Evolutionary conservation across 2,888 invertebrate genomes (phyloP).

Genomic region (Agonopterix alstromeriana): DNA sequence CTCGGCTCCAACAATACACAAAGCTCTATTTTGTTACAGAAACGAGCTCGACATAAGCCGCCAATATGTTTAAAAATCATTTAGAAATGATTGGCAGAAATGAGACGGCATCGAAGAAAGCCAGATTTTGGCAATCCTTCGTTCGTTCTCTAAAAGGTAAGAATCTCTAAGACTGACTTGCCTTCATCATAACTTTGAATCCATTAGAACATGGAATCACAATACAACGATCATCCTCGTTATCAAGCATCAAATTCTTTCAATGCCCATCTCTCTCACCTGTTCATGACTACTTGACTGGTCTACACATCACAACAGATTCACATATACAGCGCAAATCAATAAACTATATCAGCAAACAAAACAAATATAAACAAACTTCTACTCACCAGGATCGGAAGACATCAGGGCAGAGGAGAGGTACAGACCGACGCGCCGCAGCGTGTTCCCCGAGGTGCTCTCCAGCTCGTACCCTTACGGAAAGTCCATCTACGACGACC

Average conservation of each 20-base stretch:
- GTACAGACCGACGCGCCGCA: conserved; percentile 82
- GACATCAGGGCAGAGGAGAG: conserved; percentile 93
- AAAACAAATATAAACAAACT: not conserved
- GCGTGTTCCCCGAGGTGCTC: conserved; percentile 85
- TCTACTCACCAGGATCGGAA: conserved; percentile 82
- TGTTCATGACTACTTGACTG: too few relatives aligned
- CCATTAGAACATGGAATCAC: not conserved
- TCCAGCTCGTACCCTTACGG: conserved; percentile 82
- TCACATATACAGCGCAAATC: too few relatives aligned
- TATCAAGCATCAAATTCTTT: too few relatives aligned
- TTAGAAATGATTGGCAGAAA: conserved; percentile 96
- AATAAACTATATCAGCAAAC: too few relatives aligned
- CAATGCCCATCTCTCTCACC: too few relatives aligned
- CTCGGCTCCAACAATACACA: conserved; percentile 1
- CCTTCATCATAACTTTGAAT: not conserved
- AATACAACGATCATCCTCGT: not conserved
- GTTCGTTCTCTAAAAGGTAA: conserved; percentile 94
- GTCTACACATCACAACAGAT: too few relatives aligned
- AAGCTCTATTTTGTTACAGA: conserved; percentile 68
- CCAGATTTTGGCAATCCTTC: conserved; percentile 95
- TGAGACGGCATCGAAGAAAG: conserved; percentile 93
- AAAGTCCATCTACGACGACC: conserved; percentile 93
- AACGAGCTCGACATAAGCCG: conserved; percentile 85
- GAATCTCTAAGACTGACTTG: conserved; percentile 12
- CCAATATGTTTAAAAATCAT: conserved; percentile 93